Conservation (phyloP, 2,888 invertebrate species). For the Aquatica leii region DNA sequence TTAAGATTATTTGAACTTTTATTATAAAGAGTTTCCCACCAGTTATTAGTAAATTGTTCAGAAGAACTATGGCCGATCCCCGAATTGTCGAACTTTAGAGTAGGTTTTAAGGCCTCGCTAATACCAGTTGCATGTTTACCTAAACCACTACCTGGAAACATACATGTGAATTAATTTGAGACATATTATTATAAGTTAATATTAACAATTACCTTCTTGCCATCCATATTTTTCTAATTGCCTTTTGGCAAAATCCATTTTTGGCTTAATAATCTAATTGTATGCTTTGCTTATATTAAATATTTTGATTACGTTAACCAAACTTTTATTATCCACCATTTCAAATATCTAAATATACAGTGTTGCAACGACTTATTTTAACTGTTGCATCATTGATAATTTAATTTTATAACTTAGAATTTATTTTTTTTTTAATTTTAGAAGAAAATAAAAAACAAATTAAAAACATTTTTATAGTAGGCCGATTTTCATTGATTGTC, state of each 20-base stretch:
- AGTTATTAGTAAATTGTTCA: slow-evolving; percentile 80
- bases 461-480: too few relatives aligned
- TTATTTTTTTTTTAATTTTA: too few relatives aligned
- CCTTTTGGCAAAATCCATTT: slow-evolving; percentile 75
- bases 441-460: too few relatives aligned
- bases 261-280: slow-evolving; percentile 15
- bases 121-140: slow-evolving; percentile 85
- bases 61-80: slow-evolving; percentile 82
- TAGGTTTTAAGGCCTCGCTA: slow-evolving; percentile 77
- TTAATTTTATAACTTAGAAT: too few relatives aligned
- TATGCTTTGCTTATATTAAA: too few relatives aligned
- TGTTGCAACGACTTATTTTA: too few relatives aligned
- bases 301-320: too few relatives aligned
- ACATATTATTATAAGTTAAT: background rate
- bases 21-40: slow-evolving; percentile 85
- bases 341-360: too few relatives aligned
- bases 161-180: background rate
- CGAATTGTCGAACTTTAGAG: slow-evolving; percentile 78
- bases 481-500: too few relatives aligned
- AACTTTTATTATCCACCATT: too few relatives aligned
- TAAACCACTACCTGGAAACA: slow-evolving; percentile 77
- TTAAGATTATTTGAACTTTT: slow-evolving; percentile 75
- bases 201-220: slow-evolving; percentile 67
- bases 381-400: too few relatives aligned
- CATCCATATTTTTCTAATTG: slow-evolving; percentile 81